Evolutionary conservation across 2,888 invertebrate genomes (phyloP).

Genomic region (Harpalus rufipes): DNA sequence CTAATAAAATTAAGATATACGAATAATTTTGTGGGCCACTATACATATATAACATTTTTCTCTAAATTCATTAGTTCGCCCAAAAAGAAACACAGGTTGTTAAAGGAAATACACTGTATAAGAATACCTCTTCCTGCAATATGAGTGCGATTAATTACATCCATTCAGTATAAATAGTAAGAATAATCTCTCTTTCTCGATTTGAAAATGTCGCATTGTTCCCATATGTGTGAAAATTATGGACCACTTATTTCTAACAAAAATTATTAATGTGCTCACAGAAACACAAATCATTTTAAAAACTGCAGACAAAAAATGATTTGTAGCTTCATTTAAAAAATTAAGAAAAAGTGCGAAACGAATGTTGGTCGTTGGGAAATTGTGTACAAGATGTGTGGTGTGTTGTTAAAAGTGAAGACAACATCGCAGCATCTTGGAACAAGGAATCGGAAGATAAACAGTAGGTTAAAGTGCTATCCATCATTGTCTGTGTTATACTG

Average conservation of each 20-base stretch:
- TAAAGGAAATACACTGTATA: too few relatives aligned
- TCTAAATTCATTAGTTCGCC: too few relatives aligned
- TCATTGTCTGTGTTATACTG: conserved; percentile 51
- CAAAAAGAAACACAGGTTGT: too few relatives aligned
- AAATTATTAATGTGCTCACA: neutral
- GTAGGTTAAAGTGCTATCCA: conserved; percentile 59
- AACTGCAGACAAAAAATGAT: neutral
- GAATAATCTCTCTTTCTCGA: too few relatives aligned
- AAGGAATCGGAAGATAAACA: conserved; percentile 55
- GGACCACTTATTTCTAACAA: neutral
- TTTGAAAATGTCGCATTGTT: neutral
- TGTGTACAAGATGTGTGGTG: conserved; percentile 5
- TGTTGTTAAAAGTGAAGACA: conserved; percentile 6
- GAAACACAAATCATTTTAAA: neutral
- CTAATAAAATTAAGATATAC: too few relatives aligned
- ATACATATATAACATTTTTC: too few relatives aligned
- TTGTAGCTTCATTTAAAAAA: conserved; percentile 1
- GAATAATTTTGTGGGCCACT: too few relatives aligned
- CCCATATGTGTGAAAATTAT: neutral
- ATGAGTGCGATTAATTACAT: too few relatives aligned
- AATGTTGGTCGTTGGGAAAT: neutral
- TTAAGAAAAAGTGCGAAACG: neutral
- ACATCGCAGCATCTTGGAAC: conserved; percentile 10
- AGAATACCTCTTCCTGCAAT: too few relatives aligned
- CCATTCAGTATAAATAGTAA: too few relatives aligned